A percentile compares a stretch with the other conserved stretches of the same genome.
Conservation (phyloP, 1,140 invertebrate species). For the Conopomorpha cramerella region DNA sequence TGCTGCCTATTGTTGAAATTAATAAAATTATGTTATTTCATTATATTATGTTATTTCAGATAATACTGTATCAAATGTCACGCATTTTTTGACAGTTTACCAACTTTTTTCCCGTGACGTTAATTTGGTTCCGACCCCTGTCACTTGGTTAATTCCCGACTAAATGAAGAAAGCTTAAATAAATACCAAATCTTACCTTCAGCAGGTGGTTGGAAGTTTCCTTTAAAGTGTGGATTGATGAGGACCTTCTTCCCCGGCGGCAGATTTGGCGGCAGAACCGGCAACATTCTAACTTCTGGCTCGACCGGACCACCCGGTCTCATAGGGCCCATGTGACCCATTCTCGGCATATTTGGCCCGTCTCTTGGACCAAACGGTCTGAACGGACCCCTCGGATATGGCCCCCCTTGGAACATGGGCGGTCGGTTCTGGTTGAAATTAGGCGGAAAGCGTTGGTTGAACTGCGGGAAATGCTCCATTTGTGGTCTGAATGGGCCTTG, state of each 20-base stretch:
- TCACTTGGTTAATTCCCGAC: no score
- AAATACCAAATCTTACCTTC: conserved; percentile 41
- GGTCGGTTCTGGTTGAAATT: conserved; percentile 18
- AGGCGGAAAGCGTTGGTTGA: conserved; percentile 5
- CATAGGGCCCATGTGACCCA: conserved; percentile 9
- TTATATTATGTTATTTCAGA: no score
- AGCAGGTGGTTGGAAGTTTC: conserved; percentile 40
- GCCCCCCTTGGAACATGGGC: conserved; percentile 30
- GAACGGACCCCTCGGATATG: conserved; percentile 17
- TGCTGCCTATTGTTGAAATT: no score
- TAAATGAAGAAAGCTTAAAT: no score
- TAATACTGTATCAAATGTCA: no score
- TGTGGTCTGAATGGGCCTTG: conserved; percentile 8
- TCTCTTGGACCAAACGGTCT: neutral
- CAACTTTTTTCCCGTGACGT: no score
- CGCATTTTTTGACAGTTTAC: no score
- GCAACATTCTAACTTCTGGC: conserved; percentile 42
- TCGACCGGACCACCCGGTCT: conserved; percentile 11
- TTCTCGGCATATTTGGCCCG: no score
- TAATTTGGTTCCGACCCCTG: no score
- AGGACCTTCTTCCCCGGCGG: conserved; percentile 44
- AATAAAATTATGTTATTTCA: no score
- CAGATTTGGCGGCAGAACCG: conserved; percentile 28
- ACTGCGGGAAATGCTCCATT: no score
- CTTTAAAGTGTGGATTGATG: conserved; percentile 51